Base-by-base conservation (phyloP, 2,888 invertebrate genomes). In the Apodemia hepburni region DNA sequence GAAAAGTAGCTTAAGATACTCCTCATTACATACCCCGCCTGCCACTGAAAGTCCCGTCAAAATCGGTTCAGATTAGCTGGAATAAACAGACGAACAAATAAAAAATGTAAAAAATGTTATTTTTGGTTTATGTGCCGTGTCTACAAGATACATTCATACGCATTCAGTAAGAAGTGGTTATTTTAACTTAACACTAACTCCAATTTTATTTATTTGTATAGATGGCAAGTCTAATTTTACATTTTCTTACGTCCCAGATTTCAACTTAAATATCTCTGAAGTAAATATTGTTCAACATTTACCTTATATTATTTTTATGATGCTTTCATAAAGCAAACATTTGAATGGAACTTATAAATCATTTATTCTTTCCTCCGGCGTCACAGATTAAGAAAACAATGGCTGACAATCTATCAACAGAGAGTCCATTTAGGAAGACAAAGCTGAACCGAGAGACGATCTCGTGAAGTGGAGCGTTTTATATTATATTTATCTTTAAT, bases 401-500 rank as follows among this genome's bases (percentile, higher is more conserved):
- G 76, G 85, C 76, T 78, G 84, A 84, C 85, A 84, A 86, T 84
- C 84, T 85, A 86, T 88, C 82, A 84, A 82, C 80, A 85, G 73
- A 65, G 77, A 82, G 77, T 83, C 82, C 81, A 81, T 87, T 87
- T 84, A 80, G 70, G 75, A 76, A 85, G 85, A 89, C 84, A 87
- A 89, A 83, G 84, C 78, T 69, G 71, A 76, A 78, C 73, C 77
- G 78, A 73, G 78, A 78, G 76, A 78, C 73, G 78, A 79, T 79
- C 74, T 71, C 65, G 80, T 33, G 33, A 33, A 33, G 33, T 33
- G 33, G 33, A 33, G 33, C 76, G 81, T 47, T 89, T 87, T 85
- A 84, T 91, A 85, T 87, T 85, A 85, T 90, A 88, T 91, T 90
- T 90, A 90, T 87, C 86, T 91, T 91, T 90, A 89, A 90, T 91